Evolutionary conservation across 1,140 invertebrate species (phyloP), one percentile per base, ranked within the genome.

Genomic region (Drosophila ercepeae): DNA sequence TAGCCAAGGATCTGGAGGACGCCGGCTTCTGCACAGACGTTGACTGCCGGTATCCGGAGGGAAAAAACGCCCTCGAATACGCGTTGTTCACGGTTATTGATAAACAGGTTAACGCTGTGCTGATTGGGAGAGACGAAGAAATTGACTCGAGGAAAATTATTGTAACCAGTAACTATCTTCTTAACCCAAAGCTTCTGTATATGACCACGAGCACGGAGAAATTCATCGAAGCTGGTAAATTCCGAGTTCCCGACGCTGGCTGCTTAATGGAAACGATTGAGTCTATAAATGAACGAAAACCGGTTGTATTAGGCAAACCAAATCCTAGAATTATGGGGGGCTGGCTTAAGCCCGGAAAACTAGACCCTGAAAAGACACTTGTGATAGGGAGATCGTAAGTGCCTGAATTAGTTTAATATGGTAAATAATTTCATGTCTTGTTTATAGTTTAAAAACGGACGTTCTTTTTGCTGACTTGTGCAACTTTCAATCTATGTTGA

Each of bases 331-430:
- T 88, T 9, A 5, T 78, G 1, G 27, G 39, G 0, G 51, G 58
- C n/a, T 21, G 60, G 8, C 19, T 42, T 0, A 34, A 27, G 0
- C 49, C 48, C 4, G 74, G 65, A 0, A 8, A 48, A 4, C 59
- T 88, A 0, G 72, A 78, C n/a, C 82, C 82, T 5, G 58, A 58
- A 7, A 88, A 39, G 6, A 82, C 82, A 2, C 70, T 88, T 0
- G 63, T 88, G 27, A 50, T 88, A 7, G 82, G 82, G 11, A 84
- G 77, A 14, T 69, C 74, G 82, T 88, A 71, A 71, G 79, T 68
- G 6, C 0, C 3, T 13, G 1, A 21, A 25, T 13, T 2, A 21
- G 4, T 14, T 41, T 14, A 8, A 4, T 14, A 3, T 11, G 25
- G 11, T 18, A 9, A 25, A 1, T 3, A 11, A n/a, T 44, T 44